phyloP scores from a whole-genome alignment of 92 coral and sea anemone genomes.

The Phymanthus crucifer region DNA sequence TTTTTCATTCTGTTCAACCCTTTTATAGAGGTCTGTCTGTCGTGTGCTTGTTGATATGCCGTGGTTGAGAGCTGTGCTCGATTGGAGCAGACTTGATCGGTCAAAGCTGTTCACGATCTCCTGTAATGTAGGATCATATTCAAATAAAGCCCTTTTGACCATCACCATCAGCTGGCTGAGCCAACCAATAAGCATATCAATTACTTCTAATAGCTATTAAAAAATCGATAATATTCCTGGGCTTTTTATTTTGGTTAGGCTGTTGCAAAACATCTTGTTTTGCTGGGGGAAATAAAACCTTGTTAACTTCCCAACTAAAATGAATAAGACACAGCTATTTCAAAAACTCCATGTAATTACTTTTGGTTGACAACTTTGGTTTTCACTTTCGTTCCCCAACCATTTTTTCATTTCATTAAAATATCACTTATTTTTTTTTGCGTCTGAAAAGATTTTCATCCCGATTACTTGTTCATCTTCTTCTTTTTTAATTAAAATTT shows the following conservation, averaged over 20 bases:
- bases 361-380: too few relatives aligned
- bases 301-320: neutral
- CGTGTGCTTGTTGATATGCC: neutral
- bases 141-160: neutral
- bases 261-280: neutral
- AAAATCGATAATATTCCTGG: neutral
- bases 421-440: too few relatives aligned
- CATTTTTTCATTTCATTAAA: too few relatives aligned
- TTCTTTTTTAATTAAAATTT: too few relatives aligned
- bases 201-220: neutral
- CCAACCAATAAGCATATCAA: neutral
- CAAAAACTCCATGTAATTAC: neutral
- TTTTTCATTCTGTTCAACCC: neutral
- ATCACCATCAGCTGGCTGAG: constrained; percentile 1
- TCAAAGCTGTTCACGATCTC: constrained; percentile 14
- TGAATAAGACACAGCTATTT: neutral
- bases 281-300: neutral
- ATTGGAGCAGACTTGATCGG: constrained; percentile 2
- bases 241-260: neutral
- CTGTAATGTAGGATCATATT: neutral
- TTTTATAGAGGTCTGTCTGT: constrained; percentile 11
- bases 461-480: too few relatives aligned
- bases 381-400: neutral
- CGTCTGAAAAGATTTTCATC: too few relatives aligned
- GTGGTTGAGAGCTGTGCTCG: neutral